Evolutionary conservation across 2,113 vertebrate species (phyloP).

Genomic region (Clarias magur): DNA sequence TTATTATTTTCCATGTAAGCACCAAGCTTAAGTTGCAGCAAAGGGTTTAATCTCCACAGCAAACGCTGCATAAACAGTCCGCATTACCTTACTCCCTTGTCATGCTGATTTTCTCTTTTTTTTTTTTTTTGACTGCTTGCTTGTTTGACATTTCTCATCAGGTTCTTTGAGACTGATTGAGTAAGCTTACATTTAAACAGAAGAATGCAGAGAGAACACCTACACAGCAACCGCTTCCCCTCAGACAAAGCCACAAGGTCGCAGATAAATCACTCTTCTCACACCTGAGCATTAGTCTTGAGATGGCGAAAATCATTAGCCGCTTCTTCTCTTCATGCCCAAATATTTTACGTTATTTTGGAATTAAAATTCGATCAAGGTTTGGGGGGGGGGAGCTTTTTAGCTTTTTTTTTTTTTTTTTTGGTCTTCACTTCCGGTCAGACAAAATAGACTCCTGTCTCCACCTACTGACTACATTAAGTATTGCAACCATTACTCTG

Average conservation of each 20-base stretch:
- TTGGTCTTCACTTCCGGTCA: constrained; percentile 26
- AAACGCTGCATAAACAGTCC: neutral
- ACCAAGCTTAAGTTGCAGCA: neutral
- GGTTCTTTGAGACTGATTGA: constrained; percentile 21
- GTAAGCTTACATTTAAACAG: neutral
- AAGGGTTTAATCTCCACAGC: neutral
- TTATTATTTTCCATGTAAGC: neutral
- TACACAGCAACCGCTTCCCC: neutral
- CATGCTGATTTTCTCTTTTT: neutral
- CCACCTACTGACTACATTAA: constrained; percentile 18
- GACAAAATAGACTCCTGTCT: neutral
- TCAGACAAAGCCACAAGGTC: constrained; percentile 10
- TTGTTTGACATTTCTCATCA: neutral
- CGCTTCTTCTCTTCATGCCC: neutral
- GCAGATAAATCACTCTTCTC: neutral
- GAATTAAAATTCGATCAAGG: neutral
- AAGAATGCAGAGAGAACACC: constrained; percentile 2
- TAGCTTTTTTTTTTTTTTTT: too few species aligned
- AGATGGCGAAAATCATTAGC: neutral
- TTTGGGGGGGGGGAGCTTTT: too few species aligned
- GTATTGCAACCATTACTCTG: constrained; percentile 4
- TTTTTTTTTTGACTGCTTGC: neutral
- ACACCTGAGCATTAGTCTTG: neutral
- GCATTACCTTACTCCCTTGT: neutral
- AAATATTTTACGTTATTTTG: neutral